phyloP scores from a whole-genome alignment of 1,140 invertebrate genomes.

The Micrasema longulum region DNA sequence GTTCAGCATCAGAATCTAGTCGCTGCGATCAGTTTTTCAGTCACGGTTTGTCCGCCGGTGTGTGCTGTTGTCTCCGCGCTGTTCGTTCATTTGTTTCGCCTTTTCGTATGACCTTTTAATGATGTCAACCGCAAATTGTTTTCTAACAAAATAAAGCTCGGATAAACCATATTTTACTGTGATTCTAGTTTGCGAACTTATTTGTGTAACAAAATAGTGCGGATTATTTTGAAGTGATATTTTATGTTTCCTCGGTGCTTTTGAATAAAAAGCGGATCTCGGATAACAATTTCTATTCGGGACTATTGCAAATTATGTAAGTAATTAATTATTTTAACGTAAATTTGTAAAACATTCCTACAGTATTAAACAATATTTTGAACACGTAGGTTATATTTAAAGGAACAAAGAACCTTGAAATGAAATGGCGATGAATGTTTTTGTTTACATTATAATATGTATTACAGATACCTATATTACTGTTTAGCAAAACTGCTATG shows the following conservation, averaged over 20 bases:
- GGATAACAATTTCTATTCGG: constrained; percentile 12
- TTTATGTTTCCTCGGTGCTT: constrained; percentile 23
- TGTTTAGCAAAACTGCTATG: no score
- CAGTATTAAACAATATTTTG: no score
- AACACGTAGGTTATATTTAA: no score
- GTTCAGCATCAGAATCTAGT: constrained; percentile 6
- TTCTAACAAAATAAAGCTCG: constrained; percentile 12
- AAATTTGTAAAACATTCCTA: no score
- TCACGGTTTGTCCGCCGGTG: constrained; percentile 23
- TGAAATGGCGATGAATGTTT: no score
- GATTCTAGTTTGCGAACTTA: neutral
- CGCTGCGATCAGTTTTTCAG: constrained; percentile 8
- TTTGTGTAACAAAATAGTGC: constrained; percentile 25
- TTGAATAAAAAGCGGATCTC: constrained; percentile 20
- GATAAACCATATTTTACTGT: neutral
- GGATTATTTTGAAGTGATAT: neutral
- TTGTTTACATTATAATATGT: no score
- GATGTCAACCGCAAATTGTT: constrained; percentile 20
- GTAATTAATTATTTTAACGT: neutral
- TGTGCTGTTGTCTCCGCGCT: constrained; percentile 1
- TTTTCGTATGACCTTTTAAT: constrained; percentile 22
- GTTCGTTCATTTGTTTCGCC: neutral
- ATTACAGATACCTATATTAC: no score
- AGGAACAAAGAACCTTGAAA: no score
- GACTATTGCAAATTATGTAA: neutral